A percentile compares a stretch with the other conserved stretches of the same genome.
Conservation (phyloP, 1,140 invertebrate genomes). For the Pseudoatta argentina region DNA sequence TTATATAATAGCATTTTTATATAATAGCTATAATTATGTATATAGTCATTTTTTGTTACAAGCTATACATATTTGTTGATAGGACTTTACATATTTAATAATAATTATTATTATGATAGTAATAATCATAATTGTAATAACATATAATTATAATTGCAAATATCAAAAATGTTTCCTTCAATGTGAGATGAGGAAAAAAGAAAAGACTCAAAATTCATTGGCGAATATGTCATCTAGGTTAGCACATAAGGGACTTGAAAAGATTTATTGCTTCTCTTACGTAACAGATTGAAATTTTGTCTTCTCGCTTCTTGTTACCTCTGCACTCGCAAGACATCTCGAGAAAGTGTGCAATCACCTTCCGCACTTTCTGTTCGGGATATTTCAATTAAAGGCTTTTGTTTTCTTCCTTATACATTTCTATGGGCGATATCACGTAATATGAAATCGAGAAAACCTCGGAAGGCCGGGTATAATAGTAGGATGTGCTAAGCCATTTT, state of each 20-base stretch:
- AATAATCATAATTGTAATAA: too few relatives aligned
- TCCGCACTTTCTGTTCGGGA: background rate
- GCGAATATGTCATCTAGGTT: background rate
- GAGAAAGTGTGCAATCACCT: constrained; percentile 40
- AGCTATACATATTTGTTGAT: too few relatives aligned
- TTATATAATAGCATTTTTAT: too few relatives aligned
- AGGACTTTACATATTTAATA: too few relatives aligned
- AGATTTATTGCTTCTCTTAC: background rate
- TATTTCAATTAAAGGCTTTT: constrained; percentile 42
- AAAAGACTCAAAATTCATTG: background rate
- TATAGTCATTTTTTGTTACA: too few relatives aligned
- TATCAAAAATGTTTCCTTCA: too few relatives aligned
- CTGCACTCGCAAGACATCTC: background rate
- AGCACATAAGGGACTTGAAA: background rate
- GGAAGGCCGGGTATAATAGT: background rate
- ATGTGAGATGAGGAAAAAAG: background rate
- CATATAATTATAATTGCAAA: too few relatives aligned
- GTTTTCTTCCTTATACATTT: background rate
- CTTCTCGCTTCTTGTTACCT: background rate
- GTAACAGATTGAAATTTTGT: constrained; percentile 34
- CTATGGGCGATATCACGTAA: background rate
- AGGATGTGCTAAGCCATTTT: constrained; percentile 12
- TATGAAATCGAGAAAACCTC: background rate
- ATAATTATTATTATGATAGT: too few relatives aligned
- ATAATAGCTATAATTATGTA: too few relatives aligned